phyloP scores from a whole-genome alignment of 2,797 vertebrate species.

The Pseudochromis fuscus region DNA sequence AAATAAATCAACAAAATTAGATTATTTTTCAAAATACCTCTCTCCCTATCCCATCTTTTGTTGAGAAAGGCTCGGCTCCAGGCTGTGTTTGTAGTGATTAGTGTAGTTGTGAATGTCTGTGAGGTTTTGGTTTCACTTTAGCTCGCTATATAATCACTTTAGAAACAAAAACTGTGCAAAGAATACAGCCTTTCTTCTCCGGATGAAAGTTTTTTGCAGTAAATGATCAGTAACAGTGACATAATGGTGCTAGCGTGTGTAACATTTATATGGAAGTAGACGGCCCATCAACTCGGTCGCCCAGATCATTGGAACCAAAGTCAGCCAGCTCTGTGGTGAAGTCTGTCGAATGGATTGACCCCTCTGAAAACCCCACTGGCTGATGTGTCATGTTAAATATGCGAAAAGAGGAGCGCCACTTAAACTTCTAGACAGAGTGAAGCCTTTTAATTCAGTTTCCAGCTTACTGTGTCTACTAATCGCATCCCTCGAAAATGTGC shows the following conservation, averaged over 20 bases:
- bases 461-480: not conserved
- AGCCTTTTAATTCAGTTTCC: conserved; percentile 36
- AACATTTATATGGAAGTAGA: conserved; percentile 20
- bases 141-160: not conserved
- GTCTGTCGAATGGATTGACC: conserved; percentile 54
- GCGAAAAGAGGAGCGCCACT: conserved; percentile 12
- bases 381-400: conserved; percentile 36
- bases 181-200: not conserved
- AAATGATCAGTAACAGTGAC: conserved; percentile 25
- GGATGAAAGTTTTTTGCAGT: conserved; percentile 34
- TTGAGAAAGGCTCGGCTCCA: too few relatives aligned
- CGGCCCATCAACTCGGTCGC: conserved; percentile 25
- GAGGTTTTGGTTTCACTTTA: not conserved
- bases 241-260: conserved; percentile 30
- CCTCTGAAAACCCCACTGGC: conserved; percentile 26
- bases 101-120: too few relatives aligned
- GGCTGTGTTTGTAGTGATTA: too few relatives aligned
- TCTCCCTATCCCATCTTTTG: too few relatives aligned
- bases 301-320: conserved; percentile 24
- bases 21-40: too few relatives aligned
- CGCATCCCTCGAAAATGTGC: not conserved
- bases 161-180: not conserved
- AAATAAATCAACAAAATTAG: too few relatives aligned
- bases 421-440: not conserved
- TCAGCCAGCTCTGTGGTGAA: conserved; percentile 49